These are phyloP conservation scores for Forpus xanthops DNA, from an alignment of 2,797 vertebrate species.

Conservation along the genomic window DNA sequence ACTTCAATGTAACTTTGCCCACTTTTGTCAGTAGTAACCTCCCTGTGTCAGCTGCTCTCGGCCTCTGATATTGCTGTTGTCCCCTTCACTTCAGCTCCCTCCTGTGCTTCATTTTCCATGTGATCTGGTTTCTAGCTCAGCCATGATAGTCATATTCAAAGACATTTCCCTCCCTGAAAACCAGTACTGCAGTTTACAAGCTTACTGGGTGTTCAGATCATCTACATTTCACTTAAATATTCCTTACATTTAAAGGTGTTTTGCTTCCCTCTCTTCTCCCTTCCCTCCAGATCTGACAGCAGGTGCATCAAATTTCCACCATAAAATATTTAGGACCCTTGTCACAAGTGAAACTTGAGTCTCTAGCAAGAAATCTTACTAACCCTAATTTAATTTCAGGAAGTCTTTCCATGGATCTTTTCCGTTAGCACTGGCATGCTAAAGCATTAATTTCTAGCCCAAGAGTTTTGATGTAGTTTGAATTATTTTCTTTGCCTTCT, in stretches of 20 bases:
- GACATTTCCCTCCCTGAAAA: neutral
- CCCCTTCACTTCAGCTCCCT: neutral
- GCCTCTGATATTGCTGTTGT: neutral
- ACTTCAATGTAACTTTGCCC: neutral
- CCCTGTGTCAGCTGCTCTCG: neutral
- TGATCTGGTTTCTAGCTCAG: neutral
- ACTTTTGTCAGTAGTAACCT: neutral
- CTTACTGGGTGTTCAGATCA: neutral
- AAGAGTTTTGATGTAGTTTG: neutral
- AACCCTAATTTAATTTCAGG: neutral
- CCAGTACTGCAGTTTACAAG: neutral
- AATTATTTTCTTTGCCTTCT: neutral
- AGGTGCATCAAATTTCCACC: neutral
- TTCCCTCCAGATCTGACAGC: neutral
- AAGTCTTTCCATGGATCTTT: neutral
- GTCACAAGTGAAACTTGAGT: neutral
- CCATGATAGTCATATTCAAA: neutral
- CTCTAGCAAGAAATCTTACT: neutral
- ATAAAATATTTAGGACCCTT: neutral
- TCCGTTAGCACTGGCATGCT: neutral
- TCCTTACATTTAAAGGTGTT: neutral
- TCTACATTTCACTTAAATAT: neutral
- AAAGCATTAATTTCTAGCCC: neutral
- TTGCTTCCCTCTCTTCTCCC: neutral
- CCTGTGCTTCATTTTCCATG: neutral